Evolutionary conservation across 2,888 invertebrate genomes (phyloP), one percentile per base, ranked within the genome.

Genomic region (Argynnis bischoffii): DNA sequence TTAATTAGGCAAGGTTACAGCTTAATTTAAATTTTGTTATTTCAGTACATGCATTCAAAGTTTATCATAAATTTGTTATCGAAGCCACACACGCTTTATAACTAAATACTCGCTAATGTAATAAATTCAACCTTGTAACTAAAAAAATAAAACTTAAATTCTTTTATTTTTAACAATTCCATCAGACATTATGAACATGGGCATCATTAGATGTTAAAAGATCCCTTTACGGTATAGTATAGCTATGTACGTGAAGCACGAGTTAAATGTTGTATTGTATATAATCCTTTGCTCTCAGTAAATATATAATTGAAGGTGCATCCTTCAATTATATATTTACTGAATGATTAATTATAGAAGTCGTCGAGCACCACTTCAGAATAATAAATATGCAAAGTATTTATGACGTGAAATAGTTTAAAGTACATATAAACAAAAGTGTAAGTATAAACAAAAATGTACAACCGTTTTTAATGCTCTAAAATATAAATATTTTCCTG

Each of bases 21-120:
- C 35, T 51, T 13, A 5, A 16, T 31, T 16, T 16, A 2, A 8
- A 18, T 35, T 18, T 35, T 35, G 15, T 8, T 6, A 50, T 41
- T 31, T 15, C 15, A 35, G 13, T 35, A 54, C 6, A 15, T 14
- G 18, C 50, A 65, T 59, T 46, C 31, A 60, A 55, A 67, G 31
- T 18, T 55, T 69, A 60, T 66, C 59, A 55, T 63, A 48, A 61
- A 41, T 51, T 50, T 69, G 31, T 66, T 71, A 71, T 69, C 70
- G 47, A 55, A 57, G 55, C 46, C 64, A 64, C 54, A 56, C 31
- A 60, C 59, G 53, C 21, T 55, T 48, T 64, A n/a, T 56, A 66
- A 50, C 21, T n/a, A 57, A 50, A 13, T 5, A 16, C 5, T 11
- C 14, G 21, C 0, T 18, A 5, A 41, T 18, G 31, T 53, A 13